phyloP scores from a whole-genome alignment of 1,140 invertebrate species.

The Diplogasteroides magnus region DNA sequence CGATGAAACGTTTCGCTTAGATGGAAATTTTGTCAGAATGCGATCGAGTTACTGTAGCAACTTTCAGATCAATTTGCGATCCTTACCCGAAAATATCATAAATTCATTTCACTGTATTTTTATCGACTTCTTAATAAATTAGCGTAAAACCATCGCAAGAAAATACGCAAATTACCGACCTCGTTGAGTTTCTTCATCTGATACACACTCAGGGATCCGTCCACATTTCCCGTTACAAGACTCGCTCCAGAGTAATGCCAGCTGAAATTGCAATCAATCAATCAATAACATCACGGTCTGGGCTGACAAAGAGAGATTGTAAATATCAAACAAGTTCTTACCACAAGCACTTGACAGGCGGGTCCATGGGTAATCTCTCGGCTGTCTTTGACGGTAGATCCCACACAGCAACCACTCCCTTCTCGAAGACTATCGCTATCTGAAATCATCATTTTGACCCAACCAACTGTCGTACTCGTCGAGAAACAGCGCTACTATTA shows the following conservation, averaged over 20 bases:
- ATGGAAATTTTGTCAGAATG: too few species aligned
- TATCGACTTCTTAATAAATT: not conserved
- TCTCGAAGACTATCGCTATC: conserved; percentile 83
- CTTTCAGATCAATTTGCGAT: too few species aligned
- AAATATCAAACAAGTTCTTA: not conserved
- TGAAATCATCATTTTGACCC: not conserved
- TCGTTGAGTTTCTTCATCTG: conserved; percentile 22
- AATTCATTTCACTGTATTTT: too few species aligned
- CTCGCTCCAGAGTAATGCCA: conserved; percentile 98
- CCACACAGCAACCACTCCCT: conserved; percentile 88
- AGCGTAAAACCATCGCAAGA: not conserved
- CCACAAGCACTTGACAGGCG: conserved; percentile 63
- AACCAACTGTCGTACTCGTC: not conserved
- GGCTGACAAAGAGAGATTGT: too few species aligned
- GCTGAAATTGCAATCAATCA: conserved; percentile 67
- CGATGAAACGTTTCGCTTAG: too few species aligned
- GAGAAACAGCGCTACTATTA: too few species aligned
- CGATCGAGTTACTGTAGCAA: too few species aligned
- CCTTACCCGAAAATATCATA: too few species aligned
- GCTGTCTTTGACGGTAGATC: conserved; percentile 77
- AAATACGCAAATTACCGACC: not conserved
- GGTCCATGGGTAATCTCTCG: conserved; percentile 60
- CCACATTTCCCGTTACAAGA: conserved; percentile 90
- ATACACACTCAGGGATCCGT: conserved; percentile 64
- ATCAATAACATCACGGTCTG: not conserved